A percentile compares a stretch with the other conserved stretches of the same genome.
phyloP scores from a whole-genome alignment of 2,797 vertebrate species.

The Lutjanus campechanus region DNA sequence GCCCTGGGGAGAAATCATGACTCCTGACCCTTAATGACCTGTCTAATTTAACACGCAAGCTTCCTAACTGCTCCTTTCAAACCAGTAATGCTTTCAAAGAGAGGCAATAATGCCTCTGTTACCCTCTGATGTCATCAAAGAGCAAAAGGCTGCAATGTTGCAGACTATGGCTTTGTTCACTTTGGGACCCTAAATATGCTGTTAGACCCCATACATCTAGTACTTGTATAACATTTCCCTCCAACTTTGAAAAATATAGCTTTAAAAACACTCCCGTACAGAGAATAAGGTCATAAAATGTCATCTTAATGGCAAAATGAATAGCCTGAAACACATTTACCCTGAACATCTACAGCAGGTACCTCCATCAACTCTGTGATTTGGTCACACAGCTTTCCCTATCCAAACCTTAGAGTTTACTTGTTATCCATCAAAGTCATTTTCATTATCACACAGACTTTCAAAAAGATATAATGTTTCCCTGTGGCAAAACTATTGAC shows the following conservation, averaged over 20 bases:
- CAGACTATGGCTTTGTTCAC: neutral
- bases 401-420: neutral
- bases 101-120: slow-evolving; percentile 15
- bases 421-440: neutral
- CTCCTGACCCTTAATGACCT: slow-evolving; percentile 35
- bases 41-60: slow-evolving; percentile 33
- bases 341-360: neutral
- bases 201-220: neutral
- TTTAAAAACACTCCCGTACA: slow-evolving; percentile 1
- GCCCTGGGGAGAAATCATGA: slow-evolving; percentile 37
- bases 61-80: slow-evolving; percentile 25
- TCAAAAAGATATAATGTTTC: neutral
- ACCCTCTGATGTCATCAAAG: slow-evolving; percentile 18
- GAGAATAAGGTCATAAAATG: slow-evolving; percentile 48
- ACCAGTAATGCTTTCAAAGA: slow-evolving; percentile 39
- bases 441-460: neutral
- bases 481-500: neutral
- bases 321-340: slow-evolving; percentile 18
- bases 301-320: slow-evolving; percentile 42
- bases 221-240: slow-evolving; percentile 1
- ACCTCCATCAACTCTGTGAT: neutral
- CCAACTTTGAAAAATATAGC: slow-evolving; percentile 5
- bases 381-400: neutral
- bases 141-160: neutral
- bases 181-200: slow-evolving; percentile 2